A percentile compares a stretch with the other conserved stretches of the same genome.
Conservation (phyloP, 1,140 invertebrate species). For the Drosophila punjabiensis region DNA sequence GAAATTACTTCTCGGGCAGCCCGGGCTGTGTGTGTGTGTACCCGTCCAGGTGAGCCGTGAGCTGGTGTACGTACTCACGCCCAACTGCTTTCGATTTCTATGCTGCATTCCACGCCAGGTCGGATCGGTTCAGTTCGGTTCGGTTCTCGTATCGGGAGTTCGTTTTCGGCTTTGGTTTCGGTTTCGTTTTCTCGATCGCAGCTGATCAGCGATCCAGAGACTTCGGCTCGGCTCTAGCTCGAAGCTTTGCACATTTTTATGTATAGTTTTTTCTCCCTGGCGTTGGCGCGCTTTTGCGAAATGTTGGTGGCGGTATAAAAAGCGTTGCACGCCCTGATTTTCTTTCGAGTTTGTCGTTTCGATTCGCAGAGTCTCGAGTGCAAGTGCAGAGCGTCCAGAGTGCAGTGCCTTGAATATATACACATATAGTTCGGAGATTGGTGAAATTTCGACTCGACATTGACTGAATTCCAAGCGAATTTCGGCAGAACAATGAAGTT, state of each 20-base stretch:
- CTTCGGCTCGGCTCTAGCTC: constrained; percentile 54
- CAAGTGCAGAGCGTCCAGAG: constrained; percentile 67
- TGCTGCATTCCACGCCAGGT: constrained; percentile 71
- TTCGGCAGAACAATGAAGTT: constrained; percentile 53
- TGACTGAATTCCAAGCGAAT: constrained; percentile 15
- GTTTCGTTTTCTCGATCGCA: constrained; percentile 49
- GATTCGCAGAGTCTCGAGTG: constrained; percentile 84
- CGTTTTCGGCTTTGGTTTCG: constrained; percentile 41
- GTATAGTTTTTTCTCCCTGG: constrained; percentile 23
- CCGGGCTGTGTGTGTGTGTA: not conserved
- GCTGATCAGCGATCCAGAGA: constrained; percentile 67
- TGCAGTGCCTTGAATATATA: constrained; percentile 24
- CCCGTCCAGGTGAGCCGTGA: constrained; percentile 7
- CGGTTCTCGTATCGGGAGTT: constrained; percentile 55
- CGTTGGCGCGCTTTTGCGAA: constrained; percentile 58
- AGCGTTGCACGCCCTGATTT: constrained; percentile 84
- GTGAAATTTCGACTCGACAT: constrained; percentile 69
- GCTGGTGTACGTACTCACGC: constrained; percentile 13
- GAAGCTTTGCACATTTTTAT: constrained; percentile 36
- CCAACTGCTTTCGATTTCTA: constrained; percentile 71
- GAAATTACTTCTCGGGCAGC: constrained; percentile 22
- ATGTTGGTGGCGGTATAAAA: constrained; percentile 80
- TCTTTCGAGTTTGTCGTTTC: constrained; percentile 85
- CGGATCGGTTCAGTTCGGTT: constrained; percentile 43
- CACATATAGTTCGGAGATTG: constrained; percentile 53